Base-by-base conservation (phyloP, 2,113 vertebrate genomes). In the Paramormyrops kingsleyae region DNA sequence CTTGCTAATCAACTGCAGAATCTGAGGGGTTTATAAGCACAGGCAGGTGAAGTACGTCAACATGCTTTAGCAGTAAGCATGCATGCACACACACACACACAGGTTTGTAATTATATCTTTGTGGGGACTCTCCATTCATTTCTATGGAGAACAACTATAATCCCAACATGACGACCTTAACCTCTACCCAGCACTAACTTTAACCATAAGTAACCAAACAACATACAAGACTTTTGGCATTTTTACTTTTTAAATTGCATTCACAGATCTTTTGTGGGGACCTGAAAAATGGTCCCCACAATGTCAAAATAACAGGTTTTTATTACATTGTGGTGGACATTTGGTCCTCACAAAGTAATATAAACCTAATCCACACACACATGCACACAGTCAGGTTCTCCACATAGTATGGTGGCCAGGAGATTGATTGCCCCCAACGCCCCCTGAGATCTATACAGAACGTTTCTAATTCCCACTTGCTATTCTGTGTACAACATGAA, bases 371-470 rank as follows among this genome's bases (percentile, higher is more conserved):
- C 53, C 56, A 62, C 56, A 62, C 62, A 31, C 10, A 70, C 62
- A 70, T 17, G 39, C 35, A 80, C 12, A 17, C 35, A 42, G 12
- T 2, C 74, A 42, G 35, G 13, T 80, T 80, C 21, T 84, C 83
- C 24, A 24, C 19, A 83, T 44, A 42, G 77, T 27, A 83, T 31
- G 42, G 15, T 83, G 39, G 86, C 90, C 88, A 92, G 90, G 89
- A 62, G 92, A 59, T 92, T 89, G 87, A 83, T 89, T 85, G 52
- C 89, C 88, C 50, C 89, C 87, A 84, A 89, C 90, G 83, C 89
- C 93, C 91, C 87, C 89, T 89, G 89, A 90, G 91, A 91, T 93
- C 94, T 94, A 93, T 91, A 92, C 93, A 92, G 46, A 19, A 52
- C 42, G 77, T 83, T 44, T 24, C 39, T 83, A 31, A 50, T 86